These are phyloP conservation scores for Osmerus eperlanus DNA, from an alignment of 2,113 vertebrate species.

Conservation along the genomic window DNA sequence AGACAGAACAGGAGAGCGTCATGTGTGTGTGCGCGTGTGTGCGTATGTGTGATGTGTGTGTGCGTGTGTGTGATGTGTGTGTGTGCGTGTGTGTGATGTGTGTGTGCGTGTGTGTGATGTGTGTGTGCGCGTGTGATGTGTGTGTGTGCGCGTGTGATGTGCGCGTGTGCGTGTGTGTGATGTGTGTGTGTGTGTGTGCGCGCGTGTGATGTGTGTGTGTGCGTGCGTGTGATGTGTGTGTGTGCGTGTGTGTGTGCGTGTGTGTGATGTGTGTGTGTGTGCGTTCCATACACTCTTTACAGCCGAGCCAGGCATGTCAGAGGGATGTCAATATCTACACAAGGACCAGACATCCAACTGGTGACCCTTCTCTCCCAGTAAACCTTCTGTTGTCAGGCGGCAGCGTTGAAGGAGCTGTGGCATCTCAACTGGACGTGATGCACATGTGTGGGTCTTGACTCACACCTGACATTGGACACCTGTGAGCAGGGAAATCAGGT, in stretches of 20 bases:
- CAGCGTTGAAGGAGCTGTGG: too few relatives aligned
- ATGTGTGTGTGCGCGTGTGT: background rate
- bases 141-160: background rate
- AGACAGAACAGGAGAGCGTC: too few relatives aligned
- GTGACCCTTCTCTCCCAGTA: too few relatives aligned
- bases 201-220: background rate
- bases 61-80: background rate
- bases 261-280: background rate
- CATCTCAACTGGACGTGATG: background rate
- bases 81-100: background rate
- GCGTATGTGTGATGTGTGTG: background rate
- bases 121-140: conserved; percentile 2
- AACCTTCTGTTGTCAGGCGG: too few relatives aligned
- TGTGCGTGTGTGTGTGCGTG: too few relatives aligned
- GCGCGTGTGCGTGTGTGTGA: background rate
- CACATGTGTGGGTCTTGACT: background rate
- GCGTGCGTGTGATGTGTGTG: background rate
- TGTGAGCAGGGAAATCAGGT: conserved; percentile 3
- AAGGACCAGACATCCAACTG: too few relatives aligned
- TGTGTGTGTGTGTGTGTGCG: background rate
- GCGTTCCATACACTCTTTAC: background rate
- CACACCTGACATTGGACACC: background rate
- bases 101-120: background rate
- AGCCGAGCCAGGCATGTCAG: too few relatives aligned
- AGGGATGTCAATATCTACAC: too few relatives aligned